These are phyloP conservation scores for Rhabdophis nuchalis DNA, from an alignment of 2,797 vertebrate genomes.

Conservation along the genomic window DNA sequence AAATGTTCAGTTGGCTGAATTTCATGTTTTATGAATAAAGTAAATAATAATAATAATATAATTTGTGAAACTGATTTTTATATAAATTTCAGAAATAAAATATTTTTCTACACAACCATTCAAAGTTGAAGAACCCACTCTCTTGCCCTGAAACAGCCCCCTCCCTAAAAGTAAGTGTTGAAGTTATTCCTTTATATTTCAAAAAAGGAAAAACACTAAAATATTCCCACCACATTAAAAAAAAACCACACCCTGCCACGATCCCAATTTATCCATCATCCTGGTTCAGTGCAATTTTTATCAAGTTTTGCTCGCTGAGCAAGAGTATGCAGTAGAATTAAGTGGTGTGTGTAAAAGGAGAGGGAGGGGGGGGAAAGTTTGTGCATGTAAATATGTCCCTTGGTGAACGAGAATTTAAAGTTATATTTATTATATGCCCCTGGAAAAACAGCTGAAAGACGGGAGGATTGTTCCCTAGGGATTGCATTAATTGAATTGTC, in stretches of 20 bases:
- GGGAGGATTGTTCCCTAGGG: constrained; percentile 44
- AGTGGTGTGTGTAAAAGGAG: constrained; percentile 14
- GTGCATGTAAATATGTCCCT: not conserved
- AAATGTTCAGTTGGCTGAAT: too few relatives aligned
- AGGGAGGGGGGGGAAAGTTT: not conserved
- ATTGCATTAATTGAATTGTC: constrained; percentile 59
- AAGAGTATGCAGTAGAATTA: constrained; percentile 40
- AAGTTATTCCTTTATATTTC: not conserved
- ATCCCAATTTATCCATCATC: not conserved
- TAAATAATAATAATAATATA: not conserved
- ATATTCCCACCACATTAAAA: not conserved
- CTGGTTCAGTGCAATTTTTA: not conserved
- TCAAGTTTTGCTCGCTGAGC: not conserved
- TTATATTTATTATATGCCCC: constrained; percentile 48
- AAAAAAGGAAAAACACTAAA: not conserved
- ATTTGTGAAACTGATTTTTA: not conserved
- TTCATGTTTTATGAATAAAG: too few relatives aligned
- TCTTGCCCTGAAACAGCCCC: not conserved
- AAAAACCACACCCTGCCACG: not conserved
- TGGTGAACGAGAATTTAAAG: constrained; percentile 19
- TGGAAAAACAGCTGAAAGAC: constrained; percentile 56
- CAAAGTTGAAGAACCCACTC: not conserved
- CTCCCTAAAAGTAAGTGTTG: not conserved
- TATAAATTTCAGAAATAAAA: not conserved
- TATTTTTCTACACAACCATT: not conserved